phyloP scores from a whole-genome alignment of 1,140 invertebrate species.

The Drosophila virilis region DNA sequence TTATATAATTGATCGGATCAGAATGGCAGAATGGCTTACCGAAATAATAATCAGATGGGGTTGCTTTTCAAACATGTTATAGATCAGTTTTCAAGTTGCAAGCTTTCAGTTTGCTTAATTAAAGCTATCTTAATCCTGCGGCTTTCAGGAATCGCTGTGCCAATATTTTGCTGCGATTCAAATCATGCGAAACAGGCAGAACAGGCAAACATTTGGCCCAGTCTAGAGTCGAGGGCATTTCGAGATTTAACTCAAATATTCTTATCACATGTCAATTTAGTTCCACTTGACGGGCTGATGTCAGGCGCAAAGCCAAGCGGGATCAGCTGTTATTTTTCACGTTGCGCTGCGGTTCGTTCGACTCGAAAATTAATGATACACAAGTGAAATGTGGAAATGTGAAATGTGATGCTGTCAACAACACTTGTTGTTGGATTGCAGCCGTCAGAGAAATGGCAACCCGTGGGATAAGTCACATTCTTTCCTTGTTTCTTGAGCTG shows the following conservation, averaged over 20 bases:
- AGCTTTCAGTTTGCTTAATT: background rate
- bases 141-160: constrained; percentile 14
- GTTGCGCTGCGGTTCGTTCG: constrained; percentile 64
- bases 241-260: constrained; percentile 66
- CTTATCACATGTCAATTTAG: constrained; percentile 78
- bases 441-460: constrained; percentile 11
- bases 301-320: constrained; percentile 49
- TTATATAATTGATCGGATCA: background rate
- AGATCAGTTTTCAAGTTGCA: background rate
- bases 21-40: background rate
- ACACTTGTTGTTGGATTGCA: constrained; percentile 70
- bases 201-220: constrained; percentile 24
- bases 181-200: background rate
- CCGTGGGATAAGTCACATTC: background rate
- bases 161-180: background rate
- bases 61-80: background rate
- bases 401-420: constrained; percentile 80
- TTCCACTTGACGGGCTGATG: constrained; percentile 64
- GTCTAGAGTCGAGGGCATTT: constrained; percentile 1
- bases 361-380: constrained; percentile 78
- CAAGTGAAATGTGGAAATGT: constrained; percentile 76
- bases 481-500: too few relatives aligned
- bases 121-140: constrained; percentile 24
- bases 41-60: background rate
- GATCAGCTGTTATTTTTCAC: constrained; percentile 81